A percentile compares a stretch with the other conserved stretches of the same genome.
Conservation (phyloP, 2,797 vertebrate species). For the Macrochelys suwanniensis region DNA sequence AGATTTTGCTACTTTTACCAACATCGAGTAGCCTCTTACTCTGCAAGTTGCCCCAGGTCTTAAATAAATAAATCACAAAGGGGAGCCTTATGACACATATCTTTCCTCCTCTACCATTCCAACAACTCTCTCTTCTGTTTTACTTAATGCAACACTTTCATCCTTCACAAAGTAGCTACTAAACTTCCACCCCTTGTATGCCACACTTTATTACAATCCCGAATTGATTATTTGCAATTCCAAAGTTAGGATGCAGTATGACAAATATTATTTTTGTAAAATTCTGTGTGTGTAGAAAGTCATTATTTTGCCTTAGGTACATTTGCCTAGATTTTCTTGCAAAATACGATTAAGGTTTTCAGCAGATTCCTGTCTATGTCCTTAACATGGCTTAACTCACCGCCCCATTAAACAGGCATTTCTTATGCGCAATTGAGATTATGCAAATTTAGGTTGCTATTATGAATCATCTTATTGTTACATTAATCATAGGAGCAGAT, state of each 20-base stretch:
- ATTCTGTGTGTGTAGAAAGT: constrained; percentile 8
- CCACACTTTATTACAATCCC: constrained; percentile 19
- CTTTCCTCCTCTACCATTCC: constrained; percentile 35
- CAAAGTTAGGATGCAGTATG: background rate
- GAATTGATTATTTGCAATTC: constrained; percentile 17
- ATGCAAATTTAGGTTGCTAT: constrained; percentile 69
- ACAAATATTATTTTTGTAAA: background rate
- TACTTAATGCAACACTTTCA: constrained; percentile 3
- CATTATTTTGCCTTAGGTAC: constrained; percentile 25
- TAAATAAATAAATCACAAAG: background rate
- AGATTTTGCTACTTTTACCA: background rate
- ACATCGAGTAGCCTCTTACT: background rate
- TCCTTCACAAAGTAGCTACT: background rate
- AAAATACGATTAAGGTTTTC: background rate
- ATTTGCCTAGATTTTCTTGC: constrained; percentile 38
- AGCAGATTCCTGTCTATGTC: constrained; percentile 35
- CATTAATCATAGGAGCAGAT: constrained; percentile 57
- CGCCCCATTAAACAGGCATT: constrained; percentile 68
- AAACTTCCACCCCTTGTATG: constrained; percentile 31
- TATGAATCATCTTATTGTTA: constrained; percentile 58
- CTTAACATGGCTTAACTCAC: constrained; percentile 62
- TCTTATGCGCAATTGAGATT: constrained; percentile 68
- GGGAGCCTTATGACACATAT: background rate
- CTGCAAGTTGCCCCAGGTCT: background rate
- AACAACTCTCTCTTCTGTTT: background rate